A percentile compares a stretch with the other conserved stretches of the same genome.
phyloP scores from a whole-genome alignment of 1,140 invertebrate genomes.

The Meloidogyne exigua region DNA sequence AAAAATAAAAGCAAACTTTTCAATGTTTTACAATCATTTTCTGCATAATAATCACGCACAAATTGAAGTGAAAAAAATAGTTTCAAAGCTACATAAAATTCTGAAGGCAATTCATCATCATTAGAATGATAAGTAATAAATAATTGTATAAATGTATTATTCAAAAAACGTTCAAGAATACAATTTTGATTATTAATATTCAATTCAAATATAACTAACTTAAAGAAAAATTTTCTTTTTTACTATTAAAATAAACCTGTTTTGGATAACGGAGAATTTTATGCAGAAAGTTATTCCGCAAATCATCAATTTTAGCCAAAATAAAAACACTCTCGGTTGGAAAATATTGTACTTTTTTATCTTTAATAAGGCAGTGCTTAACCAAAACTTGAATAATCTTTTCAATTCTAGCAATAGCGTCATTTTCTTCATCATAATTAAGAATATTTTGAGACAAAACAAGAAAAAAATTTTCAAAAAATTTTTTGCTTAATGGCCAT shows the following conservation, averaged over 20 bases:
- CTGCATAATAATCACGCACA: constrained; percentile 6
- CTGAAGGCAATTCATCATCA: constrained; percentile 23
- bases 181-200: too few species aligned
- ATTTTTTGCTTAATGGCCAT: neutral
- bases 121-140: constrained; percentile 28
- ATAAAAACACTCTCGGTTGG: neutral
- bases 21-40: constrained; percentile 41
- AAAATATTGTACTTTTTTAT: neutral
- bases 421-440: neutral
- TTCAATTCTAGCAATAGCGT: neutral
- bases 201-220: neutral
- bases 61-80: constrained; percentile 29
- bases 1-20: constrained; percentile 45
- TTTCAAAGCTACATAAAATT: constrained; percentile 34
- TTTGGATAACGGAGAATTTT: neutral
- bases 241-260: neutral
- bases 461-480: neutral
- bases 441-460: neutral
- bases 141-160: constrained; percentile 16
- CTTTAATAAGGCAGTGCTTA: neutral
- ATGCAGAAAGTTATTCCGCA: neutral
- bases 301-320: neutral
- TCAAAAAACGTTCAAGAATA: constrained; percentile 11
- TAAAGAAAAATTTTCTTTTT: neutral
- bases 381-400: neutral